Conservation (phyloP, 2,113 vertebrate species). For the Tragelaphus imberbis region DNA sequence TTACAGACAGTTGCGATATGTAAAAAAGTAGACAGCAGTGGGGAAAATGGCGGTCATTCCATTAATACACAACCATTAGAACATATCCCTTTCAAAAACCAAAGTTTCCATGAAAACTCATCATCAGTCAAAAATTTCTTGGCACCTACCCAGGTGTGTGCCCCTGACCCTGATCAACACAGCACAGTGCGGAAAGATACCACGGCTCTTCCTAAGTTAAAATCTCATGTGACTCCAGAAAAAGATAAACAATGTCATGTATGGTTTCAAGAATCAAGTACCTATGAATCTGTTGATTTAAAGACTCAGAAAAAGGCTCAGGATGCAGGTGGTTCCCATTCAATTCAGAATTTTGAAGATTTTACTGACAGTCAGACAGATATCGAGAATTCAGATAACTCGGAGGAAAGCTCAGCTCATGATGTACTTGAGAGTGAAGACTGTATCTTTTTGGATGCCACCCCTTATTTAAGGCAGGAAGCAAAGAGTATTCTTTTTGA, state of each 20-base stretch:
- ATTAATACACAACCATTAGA: neutral
- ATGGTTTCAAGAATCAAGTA: slow-evolving; percentile 15
- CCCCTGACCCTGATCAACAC: neutral
- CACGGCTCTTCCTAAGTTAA: neutral
- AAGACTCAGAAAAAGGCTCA: neutral
- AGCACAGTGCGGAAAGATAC: neutral
- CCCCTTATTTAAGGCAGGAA: neutral
- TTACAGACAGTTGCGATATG: neutral
- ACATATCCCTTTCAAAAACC: slow-evolving; percentile 13
- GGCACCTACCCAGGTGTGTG: fast-evolving
- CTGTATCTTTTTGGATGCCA: slow-evolving; percentile 8
- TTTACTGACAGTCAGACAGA: neutral
- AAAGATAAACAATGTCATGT: neutral
- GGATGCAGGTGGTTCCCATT: neutral
- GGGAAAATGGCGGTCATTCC: neutral
- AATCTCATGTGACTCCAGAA: neutral
- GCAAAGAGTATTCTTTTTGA: neutral
- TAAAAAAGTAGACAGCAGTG: neutral
- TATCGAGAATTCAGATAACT: neutral
- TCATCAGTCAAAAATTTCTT: neutral
- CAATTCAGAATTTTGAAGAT: neutral
- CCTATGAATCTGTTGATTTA: neutral
- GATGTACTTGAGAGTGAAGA: neutral
- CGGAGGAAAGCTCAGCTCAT: neutral
- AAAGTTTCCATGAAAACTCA: neutral